Conservation (phyloP, 2,888 invertebrate species). For the Lordiphosa fenestrarum region DNA sequence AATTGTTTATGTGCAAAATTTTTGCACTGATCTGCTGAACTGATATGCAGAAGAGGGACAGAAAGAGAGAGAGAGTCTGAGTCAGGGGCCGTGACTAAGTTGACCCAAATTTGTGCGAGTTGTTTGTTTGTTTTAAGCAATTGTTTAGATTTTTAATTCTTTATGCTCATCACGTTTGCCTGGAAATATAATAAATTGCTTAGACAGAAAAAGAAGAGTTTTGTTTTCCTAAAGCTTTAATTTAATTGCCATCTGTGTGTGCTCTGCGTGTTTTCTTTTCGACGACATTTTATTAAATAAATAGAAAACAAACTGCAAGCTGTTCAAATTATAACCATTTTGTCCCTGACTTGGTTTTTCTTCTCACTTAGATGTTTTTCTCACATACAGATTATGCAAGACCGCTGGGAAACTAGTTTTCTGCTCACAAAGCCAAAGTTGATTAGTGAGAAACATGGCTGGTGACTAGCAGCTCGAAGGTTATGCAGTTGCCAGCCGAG, state of each 20-base stretch:
- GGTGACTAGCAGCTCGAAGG: constrained; percentile 34
- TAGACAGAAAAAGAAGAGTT: too few species aligned
- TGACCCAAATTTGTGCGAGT: constrained; percentile 1
- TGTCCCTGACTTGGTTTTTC: constrained; percentile 42
- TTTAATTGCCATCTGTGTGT: not conserved
- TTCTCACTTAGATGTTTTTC: constrained; percentile 3
- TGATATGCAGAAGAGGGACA: constrained; percentile 32
- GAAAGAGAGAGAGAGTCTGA: constrained; percentile 10
- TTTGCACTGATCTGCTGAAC: constrained; percentile 43
- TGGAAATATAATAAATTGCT: too few species aligned
- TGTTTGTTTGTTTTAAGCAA: constrained; percentile 1
- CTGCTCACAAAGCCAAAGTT: constrained; percentile 34
- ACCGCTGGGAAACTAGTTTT: constrained; percentile 26
- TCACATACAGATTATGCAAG: constrained; percentile 47
- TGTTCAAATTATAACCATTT: not conserved
- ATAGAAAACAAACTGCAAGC: not conserved
- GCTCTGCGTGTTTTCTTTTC: not conserved
- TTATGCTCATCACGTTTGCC: too few species aligned
- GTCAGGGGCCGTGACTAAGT: constrained; percentile 18
- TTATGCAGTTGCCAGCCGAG: constrained; percentile 22
- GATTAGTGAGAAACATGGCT: constrained; percentile 52
- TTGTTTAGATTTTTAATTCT: too few species aligned
- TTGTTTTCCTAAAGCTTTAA: too few species aligned
- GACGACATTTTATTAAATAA: not conserved
- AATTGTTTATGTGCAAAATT: constrained; percentile 16